Conservation (phyloP, 2,797 vertebrate genomes). For the Hemibagrus guttatus region DNA sequence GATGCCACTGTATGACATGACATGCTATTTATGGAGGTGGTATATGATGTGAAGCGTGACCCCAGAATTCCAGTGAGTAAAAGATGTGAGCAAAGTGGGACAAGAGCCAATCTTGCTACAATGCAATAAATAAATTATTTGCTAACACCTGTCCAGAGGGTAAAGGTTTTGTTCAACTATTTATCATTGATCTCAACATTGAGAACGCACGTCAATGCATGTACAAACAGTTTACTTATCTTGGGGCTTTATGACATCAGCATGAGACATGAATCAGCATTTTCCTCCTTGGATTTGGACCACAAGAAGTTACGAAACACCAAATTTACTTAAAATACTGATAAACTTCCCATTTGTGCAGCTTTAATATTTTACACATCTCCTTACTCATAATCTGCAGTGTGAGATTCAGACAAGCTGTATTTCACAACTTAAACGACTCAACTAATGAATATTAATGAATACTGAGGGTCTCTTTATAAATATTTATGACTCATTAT, state of each 20-base stretch:
- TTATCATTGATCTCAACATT: neutral
- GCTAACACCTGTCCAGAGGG: neutral
- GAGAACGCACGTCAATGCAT: neutral
- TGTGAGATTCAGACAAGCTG: neutral
- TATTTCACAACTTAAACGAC: neutral
- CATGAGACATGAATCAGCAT: neutral
- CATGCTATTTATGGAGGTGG: neutral
- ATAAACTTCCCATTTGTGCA: neutral
- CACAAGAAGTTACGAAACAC: neutral
- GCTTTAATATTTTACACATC: neutral
- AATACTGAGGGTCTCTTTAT: neutral
- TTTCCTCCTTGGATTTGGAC: neutral
- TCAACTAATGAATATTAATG: neutral
- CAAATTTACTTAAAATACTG: neutral
- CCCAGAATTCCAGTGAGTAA: neutral
- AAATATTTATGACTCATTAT: neutral
- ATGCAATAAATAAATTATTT: slow-evolving; percentile 3
- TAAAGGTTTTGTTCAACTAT: slow-evolving; percentile 9
- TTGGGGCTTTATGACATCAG: neutral
- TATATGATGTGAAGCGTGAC: neutral
- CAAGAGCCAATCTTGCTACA: neutral
- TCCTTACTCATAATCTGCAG: neutral
- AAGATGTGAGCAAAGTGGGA: neutral
- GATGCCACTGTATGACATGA: too few species aligned
- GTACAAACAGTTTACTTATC: neutral